Base-by-base conservation (phyloP, 2,797 vertebrate species). In the Apogon hyalosoma region DNA sequence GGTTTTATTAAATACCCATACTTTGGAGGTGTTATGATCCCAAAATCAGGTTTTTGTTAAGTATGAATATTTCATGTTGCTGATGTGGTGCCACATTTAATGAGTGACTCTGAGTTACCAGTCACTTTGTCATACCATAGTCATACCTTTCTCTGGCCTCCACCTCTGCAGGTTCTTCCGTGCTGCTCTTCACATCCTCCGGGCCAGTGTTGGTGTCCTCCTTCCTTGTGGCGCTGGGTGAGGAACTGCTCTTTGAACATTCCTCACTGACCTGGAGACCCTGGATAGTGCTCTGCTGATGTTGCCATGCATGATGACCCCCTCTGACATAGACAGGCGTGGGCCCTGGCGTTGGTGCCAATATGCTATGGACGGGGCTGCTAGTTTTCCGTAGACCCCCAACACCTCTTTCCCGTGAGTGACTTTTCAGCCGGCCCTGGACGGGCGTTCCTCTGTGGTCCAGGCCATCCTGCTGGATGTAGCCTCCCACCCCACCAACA, bases 401-500 rank as follows among this genome's bases (percentile, higher is more conserved):
- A 6, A 83, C 56, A 4, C 90, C 88, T 86, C 96, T 95, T 87
- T 98, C 97, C 93, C 95, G 91, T 14, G 97, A 94, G 85, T 97
- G 96, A 92, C 92, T 97, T 93, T 99, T 98, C 77, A 98, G 77
- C 70, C 96, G 94, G 83, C 82, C 95, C 91, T 97, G 96, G 71
- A 94, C 94, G 15, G 95, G 90, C 5, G 94, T 95, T 51, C 95
- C 95, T 85, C 96, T 94, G 90, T 96, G 95, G 79, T 98, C 98
- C 75, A 95, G 95, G 86, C 96, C 95, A 90, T 97, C 98, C 94
- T 96, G 97, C 93, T 96, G 95, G 70, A 95, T 93, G 89, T 95
- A 96, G 58, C 90, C 84, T 74, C 88, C 91, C 38, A 86, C 83
- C n/a, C 90, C 87, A 6, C 89, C 87, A 14, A 59, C 83, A 0